These are phyloP conservation scores for Crematogaster levior DNA, from an alignment of 2,888 invertebrate genomes.

Conservation along the genomic window DNA sequence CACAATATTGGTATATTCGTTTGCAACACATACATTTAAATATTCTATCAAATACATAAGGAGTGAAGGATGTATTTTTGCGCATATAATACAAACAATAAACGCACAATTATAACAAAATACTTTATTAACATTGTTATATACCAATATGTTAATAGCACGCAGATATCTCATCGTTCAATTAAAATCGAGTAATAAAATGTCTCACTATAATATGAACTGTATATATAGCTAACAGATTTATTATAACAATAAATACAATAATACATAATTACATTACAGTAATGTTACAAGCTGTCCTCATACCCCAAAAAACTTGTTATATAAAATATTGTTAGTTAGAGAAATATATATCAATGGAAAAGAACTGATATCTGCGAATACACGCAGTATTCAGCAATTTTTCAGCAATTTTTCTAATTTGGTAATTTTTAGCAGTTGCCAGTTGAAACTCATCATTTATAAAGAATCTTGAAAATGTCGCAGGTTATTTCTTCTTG, in stretches of 20 bases:
- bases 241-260: conserved; percentile 47
- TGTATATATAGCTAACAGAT: conserved; percentile 11
- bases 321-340: conserved; percentile 26
- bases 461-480: conserved; percentile 8
- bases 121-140: conserved; percentile 41
- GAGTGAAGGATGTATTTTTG: conserved; percentile 18
- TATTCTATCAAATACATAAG: background rate
- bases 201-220: background rate
- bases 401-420: background rate
- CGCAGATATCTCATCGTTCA: background rate
- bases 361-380: background rate
- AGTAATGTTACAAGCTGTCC: conserved; percentile 24
- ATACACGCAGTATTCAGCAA: background rate
- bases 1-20: conserved; percentile 33
- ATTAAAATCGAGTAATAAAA: conserved; percentile 7
- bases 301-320: background rate
- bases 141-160: background rate
- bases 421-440: background rate
- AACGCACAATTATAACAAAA: conserved; percentile 22
- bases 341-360: conserved; percentile 11
- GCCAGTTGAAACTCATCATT: background rate
- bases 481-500: background rate
- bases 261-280: conserved; percentile 33
- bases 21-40: conserved; percentile 1
- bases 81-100: conserved; percentile 6